Evolutionary conservation across 2,113 vertebrate species (phyloP).

Genomic region (Xenus cinereus): DNA sequence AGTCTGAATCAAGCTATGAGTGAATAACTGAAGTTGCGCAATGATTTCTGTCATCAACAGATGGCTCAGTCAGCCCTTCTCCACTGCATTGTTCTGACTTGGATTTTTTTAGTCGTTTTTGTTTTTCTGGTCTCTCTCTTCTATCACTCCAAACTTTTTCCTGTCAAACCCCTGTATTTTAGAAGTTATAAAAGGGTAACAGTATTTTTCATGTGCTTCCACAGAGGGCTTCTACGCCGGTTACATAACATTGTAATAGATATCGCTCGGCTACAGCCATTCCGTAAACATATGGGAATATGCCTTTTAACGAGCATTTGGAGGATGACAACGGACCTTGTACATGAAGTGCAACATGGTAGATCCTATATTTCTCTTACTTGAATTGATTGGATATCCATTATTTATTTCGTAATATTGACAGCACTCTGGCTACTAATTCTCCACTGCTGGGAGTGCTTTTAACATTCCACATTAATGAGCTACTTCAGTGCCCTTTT

Average conservation of each 20-base stretch:
- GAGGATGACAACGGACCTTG: neutral
- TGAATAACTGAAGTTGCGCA: neutral
- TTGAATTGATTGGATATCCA: neutral
- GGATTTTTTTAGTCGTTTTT: neutral
- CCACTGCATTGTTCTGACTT: neutral
- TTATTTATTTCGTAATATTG: neutral
- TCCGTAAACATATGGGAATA: neutral
- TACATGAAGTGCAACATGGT: neutral
- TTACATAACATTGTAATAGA: rapidly evolving
- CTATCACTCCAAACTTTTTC: neutral
- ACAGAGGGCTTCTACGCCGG: neutral
- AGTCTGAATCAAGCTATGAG: neutral
- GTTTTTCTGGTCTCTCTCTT: neutral
- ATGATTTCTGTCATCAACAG: neutral
- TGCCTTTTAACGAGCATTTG: neutral
- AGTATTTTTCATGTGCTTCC: neutral
- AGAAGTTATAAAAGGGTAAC: neutral
- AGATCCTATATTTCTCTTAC: neutral
- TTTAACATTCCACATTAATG: slow-evolving; percentile 16
- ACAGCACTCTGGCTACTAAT: neutral
- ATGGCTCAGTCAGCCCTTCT: neutral
- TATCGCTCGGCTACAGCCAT: neutral
- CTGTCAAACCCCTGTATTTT: neutral
- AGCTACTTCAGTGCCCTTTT: neutral
- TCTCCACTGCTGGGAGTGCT: neutral